Evolutionary conservation across 2,888 invertebrate species (phyloP), one percentile per base, ranked within the genome.

Genomic region (Hyppa rectilinea): DNA sequence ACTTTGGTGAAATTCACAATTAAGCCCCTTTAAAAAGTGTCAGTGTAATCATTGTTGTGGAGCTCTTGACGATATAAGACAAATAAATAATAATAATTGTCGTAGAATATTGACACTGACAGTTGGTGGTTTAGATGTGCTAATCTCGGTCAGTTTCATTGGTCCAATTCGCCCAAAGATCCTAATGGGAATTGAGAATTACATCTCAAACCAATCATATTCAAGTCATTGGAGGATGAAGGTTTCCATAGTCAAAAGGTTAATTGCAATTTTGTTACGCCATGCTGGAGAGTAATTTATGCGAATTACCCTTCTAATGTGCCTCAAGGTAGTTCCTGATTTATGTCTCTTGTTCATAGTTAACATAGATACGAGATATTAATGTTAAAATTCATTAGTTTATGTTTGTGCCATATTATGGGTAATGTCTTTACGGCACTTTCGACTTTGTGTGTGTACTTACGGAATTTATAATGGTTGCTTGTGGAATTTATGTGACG

Each of bases 321-420:
- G 78, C 67, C 81, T 83, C 77, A 60, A 80, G 81, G 76, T 80
- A 68, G 34, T 73, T 67, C 56, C 47, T 84, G 83, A 83, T 84
- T 83, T 77, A 83, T 80, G 77, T 5, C 31, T 73, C 64, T 83
- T 77, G 85, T 83, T 82, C 49, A 49, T 70, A 72, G 72, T 82
- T 76, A 49, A 69, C 65, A 71, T 78, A 81, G 73, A 80, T 78
- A 80, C 55, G 49, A 53, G 65, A 73, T 78, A 82, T 78, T 80
- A 78, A 73, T 82, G 80, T 73, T 80, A 65, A 78, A 82, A 80
- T 80, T 82, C 80, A 80, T 80, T 80, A 82, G 82, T 80, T 82
- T 82, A 52, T 59, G 82, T 72, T 62, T 59, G 62, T 49, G 40
- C 45, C 50, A 49, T 74, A 75, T 38, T 63, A 76, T 68, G 52